Conservation (phyloP, 1,140 invertebrate species). For the Drosophila triauraria region DNA sequence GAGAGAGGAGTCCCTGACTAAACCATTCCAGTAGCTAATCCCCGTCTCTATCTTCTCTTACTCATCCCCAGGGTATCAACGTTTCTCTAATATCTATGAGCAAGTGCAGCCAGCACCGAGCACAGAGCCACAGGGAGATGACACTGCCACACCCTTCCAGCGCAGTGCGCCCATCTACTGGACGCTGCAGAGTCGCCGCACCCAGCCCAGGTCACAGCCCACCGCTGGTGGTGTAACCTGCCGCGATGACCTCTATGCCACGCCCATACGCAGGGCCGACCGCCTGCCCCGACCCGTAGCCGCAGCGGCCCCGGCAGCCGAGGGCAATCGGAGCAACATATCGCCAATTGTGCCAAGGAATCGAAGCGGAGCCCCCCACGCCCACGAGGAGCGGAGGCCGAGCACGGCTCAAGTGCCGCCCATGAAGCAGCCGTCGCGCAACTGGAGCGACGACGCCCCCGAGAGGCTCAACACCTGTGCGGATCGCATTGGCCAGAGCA, state of each 20-base stretch:
- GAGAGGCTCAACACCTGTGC: constrained; percentile 87
- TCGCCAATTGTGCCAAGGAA: constrained; percentile 88
- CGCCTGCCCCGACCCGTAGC: constrained; percentile 68
- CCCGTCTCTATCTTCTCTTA: not conserved
- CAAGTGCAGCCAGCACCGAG: constrained; percentile 70
- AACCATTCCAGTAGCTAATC: constrained; percentile 1
- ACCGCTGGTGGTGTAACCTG: constrained; percentile 53
- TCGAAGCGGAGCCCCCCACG: constrained; percentile 85
- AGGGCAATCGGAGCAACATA: constrained; percentile 84
- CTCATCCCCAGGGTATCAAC: constrained; percentile 76
- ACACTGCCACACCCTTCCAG: constrained; percentile 70
- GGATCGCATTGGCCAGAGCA: constrained; percentile 87
- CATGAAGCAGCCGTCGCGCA: constrained; percentile 72
- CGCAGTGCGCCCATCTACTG: constrained; percentile 83
- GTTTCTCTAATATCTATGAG: constrained; percentile 84
- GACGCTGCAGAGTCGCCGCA: constrained; percentile 83
- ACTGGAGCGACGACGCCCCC: constrained; percentile 85
- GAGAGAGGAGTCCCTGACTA: not conserved
- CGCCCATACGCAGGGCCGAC: constrained; percentile 78
- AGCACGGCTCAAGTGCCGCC: constrained; percentile 51
- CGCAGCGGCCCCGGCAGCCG: constrained; percentile 8
- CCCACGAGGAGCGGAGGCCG: constrained; percentile 47
- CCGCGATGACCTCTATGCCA: constrained; percentile 83
- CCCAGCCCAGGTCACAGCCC: constrained; percentile 55
- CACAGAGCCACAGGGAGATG: constrained; percentile 39